Evolutionary conservation across 2,888 invertebrate species (phyloP).

Genomic region (Poecilobothrus nobilitatus): DNA sequence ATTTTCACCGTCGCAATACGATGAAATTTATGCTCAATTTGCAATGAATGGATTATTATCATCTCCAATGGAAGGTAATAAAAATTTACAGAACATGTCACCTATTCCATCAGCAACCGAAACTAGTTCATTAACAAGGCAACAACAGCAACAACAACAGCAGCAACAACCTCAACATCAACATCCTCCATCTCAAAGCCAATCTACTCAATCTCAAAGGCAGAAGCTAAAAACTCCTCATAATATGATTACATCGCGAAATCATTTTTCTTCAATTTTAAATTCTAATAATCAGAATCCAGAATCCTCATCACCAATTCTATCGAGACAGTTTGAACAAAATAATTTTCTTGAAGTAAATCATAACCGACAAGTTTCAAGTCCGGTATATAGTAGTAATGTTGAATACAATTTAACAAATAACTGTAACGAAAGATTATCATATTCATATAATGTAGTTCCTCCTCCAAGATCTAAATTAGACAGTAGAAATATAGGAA

Average conservation of each 20-base stretch:
- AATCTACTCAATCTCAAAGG: neutral
- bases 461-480: conserved; percentile 53
- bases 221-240: conserved; percentile 20
- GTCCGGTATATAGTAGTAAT: conserved; percentile 26
- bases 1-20: conserved; percentile 24
- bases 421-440: conserved; percentile 24
- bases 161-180: conserved; percentile 27
- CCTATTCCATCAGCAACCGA: conserved; percentile 31
- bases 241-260: conserved; percentile 22
- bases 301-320: conserved; percentile 29
- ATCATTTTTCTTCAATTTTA: conserved; percentile 21
- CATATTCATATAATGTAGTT: conserved; percentile 47
- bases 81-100: conserved; percentile 27
- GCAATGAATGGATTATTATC: conserved; percentile 29
- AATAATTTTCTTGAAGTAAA: conserved; percentile 28
- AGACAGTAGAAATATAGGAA: conserved; percentile 25
- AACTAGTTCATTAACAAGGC: conserved; percentile 32
- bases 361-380: conserved; percentile 29
- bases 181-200: conserved; percentile 18
- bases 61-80: conserved; percentile 27
- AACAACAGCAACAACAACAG: conserved; percentile 22
- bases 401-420: conserved; percentile 25
- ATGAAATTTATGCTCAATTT: conserved; percentile 28
- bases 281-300: conserved; percentile 17
- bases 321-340: conserved; percentile 34